Evolutionary conservation across 1,140 invertebrate genomes (phyloP).

Genomic region (Musca vetustissima): DNA sequence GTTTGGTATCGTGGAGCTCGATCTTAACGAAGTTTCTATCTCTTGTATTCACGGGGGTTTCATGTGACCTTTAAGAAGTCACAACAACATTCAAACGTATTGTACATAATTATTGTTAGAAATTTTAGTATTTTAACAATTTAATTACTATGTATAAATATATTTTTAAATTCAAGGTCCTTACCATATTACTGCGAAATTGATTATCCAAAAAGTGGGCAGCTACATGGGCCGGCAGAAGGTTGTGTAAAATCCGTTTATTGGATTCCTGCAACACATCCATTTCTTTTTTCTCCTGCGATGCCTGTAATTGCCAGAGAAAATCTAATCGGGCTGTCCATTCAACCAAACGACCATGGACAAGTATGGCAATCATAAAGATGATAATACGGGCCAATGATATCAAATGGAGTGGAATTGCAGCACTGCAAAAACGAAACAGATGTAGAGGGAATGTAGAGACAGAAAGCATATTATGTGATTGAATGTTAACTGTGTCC

Average conservation of each 20-base stretch:
- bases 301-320: conserved; percentile 82
- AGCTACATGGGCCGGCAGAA: conserved; percentile 89
- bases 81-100: no score
- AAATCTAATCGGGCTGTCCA: conserved; percentile 84
- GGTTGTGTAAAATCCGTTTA: conserved; percentile 86
- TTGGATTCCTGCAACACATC: conserved; percentile 86
- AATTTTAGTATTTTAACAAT: no score
- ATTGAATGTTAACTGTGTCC: neutral
- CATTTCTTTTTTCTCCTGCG: conserved; percentile 89
- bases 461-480: neutral
- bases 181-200: conserved; percentile 84
- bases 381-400: conserved; percentile 74
- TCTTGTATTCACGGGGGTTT: no score
- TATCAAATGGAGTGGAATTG: conserved; percentile 67
- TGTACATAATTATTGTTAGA: no score
- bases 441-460: neutral
- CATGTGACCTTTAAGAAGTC: no score
- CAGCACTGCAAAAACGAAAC: conserved; percentile 51
- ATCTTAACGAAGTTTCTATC: no score
- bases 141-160: no score
- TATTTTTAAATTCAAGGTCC: no score
- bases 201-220: conserved; percentile 87
- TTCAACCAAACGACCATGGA: conserved; percentile 83
- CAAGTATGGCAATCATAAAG: conserved; percentile 76
- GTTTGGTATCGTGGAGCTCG: no score